These are phyloP conservation scores for Gobio occitaniae DNA, from an alignment of 2,797 vertebrate species.

Conservation along the genomic window DNA sequence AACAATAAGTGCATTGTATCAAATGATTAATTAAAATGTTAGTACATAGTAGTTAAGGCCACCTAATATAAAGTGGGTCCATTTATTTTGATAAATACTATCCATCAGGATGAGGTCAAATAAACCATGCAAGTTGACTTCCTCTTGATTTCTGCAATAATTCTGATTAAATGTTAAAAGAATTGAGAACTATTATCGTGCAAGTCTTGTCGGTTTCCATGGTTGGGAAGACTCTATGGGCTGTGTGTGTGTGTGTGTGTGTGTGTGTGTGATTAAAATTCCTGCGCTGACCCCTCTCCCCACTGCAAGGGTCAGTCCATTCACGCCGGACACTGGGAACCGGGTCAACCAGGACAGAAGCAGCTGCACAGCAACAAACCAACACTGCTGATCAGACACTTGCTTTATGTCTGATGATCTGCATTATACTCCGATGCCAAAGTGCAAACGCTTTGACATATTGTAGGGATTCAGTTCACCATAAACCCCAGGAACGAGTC, in stretches of 20 bases:
- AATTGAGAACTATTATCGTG: neutral
- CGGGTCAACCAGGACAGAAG: conserved; percentile 38
- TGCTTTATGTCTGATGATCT: neutral
- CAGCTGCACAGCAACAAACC: conserved; percentile 27
- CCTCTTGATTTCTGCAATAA: neutral
- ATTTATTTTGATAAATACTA: neutral
- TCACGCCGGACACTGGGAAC: conserved; percentile 53
- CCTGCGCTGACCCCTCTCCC: conserved; percentile 36
- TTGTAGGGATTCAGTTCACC: neutral
- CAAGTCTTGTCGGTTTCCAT: conserved; percentile 3
- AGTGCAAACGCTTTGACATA: conserved; percentile 22
- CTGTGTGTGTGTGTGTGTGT: conserved; percentile 17
- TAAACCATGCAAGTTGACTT: neutral
- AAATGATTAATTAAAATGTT: no score
- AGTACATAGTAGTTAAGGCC: no score
- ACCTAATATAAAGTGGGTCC: no score
- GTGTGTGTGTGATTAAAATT: conserved; percentile 41
- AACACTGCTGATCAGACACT: neutral
- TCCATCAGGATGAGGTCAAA: neutral
- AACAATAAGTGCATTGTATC: no score
- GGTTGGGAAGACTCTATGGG: conserved; percentile 33
- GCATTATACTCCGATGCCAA: conserved; percentile 8
- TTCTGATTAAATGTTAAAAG: neutral
- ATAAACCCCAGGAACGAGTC: neutral
- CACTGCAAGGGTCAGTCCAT: conserved; percentile 29